Conservation (phyloP, 2,113 vertebrate species). For the Anarrhichthys ocellatus region DNA sequence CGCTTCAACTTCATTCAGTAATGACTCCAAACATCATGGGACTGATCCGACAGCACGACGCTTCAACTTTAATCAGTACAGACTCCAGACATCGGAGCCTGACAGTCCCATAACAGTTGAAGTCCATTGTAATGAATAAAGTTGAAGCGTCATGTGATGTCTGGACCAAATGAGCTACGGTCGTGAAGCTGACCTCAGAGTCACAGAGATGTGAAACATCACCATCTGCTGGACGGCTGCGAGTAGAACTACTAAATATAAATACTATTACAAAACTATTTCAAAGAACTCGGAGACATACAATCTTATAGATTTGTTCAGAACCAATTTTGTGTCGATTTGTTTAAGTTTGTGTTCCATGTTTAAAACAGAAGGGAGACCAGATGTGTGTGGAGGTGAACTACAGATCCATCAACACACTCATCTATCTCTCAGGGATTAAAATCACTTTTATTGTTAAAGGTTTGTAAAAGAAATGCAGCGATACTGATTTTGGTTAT, state of each 20-base stretch:
- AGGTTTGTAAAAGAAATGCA: neutral
- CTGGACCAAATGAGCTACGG: too few relatives aligned
- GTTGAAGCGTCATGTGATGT: neutral
- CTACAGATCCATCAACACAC: neutral
- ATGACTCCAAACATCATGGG: slow-evolving; percentile 12
- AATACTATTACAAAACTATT: neutral
- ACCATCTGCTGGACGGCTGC: neutral
- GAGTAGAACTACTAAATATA: neutral
- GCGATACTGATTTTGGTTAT: neutral
- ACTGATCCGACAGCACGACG: slow-evolving; percentile 72
- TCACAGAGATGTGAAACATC: neutral
- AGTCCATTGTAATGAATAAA: neutral
- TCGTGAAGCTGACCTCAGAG: too few relatives aligned
- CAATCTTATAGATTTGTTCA: neutral
- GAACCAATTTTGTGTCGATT: neutral
- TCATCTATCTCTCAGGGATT: neutral
- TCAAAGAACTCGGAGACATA: neutral
- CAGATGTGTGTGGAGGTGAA: neutral
- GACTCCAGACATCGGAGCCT: neutral
- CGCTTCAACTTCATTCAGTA: neutral
- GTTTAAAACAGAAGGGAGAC: neutral
- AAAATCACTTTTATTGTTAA: neutral
- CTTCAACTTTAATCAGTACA: neutral
- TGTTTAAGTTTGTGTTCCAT: neutral
- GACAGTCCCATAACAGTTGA: neutral